Evolutionary conservation across 2,888 invertebrate species (phyloP).

Genomic region (Labia minor): DNA sequence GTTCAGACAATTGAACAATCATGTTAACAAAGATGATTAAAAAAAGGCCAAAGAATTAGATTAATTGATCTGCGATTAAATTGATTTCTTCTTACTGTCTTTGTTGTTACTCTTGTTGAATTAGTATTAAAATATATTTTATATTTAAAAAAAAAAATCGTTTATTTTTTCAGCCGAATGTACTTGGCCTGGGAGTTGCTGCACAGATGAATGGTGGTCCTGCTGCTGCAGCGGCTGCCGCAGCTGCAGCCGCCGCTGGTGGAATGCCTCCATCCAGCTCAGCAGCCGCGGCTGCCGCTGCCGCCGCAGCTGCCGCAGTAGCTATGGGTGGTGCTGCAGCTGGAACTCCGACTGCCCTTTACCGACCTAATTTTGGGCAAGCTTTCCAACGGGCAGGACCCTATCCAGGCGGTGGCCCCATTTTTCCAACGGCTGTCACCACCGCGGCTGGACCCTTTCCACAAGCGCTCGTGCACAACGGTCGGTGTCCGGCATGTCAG

Average conservation of each 20-base stretch:
- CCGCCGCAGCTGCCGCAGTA: constrained; percentile 18
- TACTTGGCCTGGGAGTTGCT: constrained; percentile 44
- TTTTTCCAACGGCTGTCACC: constrained; percentile 21
- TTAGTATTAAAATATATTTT: no score
- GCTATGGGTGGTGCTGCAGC: constrained; percentile 15
- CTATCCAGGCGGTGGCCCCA: constrained; percentile 16
- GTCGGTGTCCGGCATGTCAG: constrained; percentile 13
- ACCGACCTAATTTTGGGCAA: constrained; percentile 60
- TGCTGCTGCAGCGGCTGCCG: constrained; percentile 20
- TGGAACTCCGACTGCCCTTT: constrained; percentile 48
- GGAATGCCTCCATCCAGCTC: constrained; percentile 18
- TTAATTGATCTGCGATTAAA: no score
- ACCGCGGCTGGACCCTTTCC: not conserved
- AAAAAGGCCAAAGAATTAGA: no score
- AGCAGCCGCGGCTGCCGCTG: constrained; percentile 17
- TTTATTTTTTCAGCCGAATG: constrained; percentile 22
- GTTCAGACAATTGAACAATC: no score
- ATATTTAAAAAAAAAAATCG: no score
- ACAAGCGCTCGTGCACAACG: not conserved
- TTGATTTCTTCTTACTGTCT: no score
- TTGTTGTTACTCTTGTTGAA: no score
- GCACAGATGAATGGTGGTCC: constrained; percentile 39
- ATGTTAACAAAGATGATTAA: no score
- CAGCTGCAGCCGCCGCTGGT: constrained; percentile 18
- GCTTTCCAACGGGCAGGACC: constrained; percentile 54